Base-by-base conservation (phyloP, 1,140 invertebrate species). In the Gonioctena quinquepunctata region DNA sequence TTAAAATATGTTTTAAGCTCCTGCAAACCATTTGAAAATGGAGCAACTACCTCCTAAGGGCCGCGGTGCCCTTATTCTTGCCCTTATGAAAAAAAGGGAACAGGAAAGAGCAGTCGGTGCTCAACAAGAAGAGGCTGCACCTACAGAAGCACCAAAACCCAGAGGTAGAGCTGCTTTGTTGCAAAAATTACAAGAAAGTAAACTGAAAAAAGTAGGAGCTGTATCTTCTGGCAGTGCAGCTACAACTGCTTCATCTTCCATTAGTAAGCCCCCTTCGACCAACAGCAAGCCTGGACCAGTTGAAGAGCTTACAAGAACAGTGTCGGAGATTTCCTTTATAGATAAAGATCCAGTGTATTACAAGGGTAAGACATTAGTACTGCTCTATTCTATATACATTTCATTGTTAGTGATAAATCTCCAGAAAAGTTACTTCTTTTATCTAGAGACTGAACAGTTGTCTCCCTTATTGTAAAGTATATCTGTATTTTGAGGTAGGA, bases 101-200 rank as follows among this genome's bases (percentile, higher is more conserved):
- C 23, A 42, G 16, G 63, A 66, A 54, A 66, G 54, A 27, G 16
- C 48, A 8, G 48, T 66, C n/a, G 63, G 63, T 6, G 27, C 42
- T n/a, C 33, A 54, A 28, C 59, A 13, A 18, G 27, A 13, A 28
- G 59, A 27, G 28, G 5, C 59, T 6, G 13, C 50, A 11, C 28
- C 19, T 8, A 6, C 3, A 66, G 63, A 69, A 21, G 50, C 70
- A 28, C 50, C 66, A 3, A 69, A 61, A 63, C 77, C 77, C 28
- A 71, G 71, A 67, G 77, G 77, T 13, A 52, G 77, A 56, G 75
- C 75, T n/a, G 73, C 73, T 3, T 22, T 76, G n/a, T 48, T 76
- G 8, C 59, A 27, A 18, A 22, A 71, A 66, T 25, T 68, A 11
- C 60, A 63, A 26, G 28, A 64, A 25, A 64, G 21, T 19, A 23